Evolutionary conservation across 2,888 invertebrate species (phyloP).

Genomic region (Hermodice carunculata): DNA sequence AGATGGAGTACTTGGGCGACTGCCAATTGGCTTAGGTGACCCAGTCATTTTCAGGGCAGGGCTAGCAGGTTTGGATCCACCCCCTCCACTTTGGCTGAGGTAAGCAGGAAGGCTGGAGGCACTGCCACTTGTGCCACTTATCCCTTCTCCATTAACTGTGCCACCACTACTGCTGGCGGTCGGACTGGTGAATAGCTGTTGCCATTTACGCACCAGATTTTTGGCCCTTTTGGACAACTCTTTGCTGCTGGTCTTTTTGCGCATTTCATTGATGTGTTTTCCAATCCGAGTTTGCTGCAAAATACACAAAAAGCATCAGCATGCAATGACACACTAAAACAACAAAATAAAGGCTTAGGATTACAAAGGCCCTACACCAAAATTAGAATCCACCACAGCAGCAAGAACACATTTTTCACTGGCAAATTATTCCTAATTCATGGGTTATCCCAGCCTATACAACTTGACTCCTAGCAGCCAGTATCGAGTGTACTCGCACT

Average conservation of each 20-base stretch:
- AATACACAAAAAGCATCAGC: constrained; percentile 28
- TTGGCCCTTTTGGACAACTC: constrained; percentile 90
- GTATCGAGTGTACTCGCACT: no score
- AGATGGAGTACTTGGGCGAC: constrained; percentile 33
- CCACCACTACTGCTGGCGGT: not conserved
- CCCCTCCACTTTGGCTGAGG: not conserved
- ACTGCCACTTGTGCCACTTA: constrained; percentile 18
- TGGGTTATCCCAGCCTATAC: no score
- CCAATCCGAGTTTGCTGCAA: constrained; percentile 93
- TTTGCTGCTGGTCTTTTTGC: constrained; percentile 87
- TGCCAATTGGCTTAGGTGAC: no score
- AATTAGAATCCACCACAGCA: no score
- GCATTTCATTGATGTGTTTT: constrained; percentile 91
- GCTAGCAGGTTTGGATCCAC: constrained; percentile 48
- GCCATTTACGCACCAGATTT: constrained; percentile 92
- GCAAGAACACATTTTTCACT: not conserved
- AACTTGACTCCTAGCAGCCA: no score
- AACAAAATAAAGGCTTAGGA: no score
- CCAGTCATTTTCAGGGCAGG: no score
- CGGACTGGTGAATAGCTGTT: constrained; percentile 78
- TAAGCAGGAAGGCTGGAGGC: constrained; percentile 5
- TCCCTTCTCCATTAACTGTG: constrained; percentile 53
- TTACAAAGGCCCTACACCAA: no score
- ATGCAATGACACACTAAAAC: no score
- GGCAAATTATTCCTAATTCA: no score